Conservation (phyloP, 2,113 vertebrate species). For the Chamaea fasciata region DNA sequence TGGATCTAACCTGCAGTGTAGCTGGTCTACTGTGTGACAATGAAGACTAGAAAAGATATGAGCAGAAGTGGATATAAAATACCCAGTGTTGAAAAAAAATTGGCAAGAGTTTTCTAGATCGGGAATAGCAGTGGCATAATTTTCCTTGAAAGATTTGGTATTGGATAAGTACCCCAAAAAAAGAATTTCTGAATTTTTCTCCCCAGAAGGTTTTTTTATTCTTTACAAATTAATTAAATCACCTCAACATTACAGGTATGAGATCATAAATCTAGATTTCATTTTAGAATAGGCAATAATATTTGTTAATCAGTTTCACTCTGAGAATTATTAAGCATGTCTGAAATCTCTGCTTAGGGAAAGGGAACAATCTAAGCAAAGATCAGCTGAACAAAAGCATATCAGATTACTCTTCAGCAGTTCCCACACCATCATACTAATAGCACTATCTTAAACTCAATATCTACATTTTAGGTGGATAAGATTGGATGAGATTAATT, state of each 20-base stretch:
- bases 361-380: background rate
- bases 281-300: background rate
- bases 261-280: background rate
- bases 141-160: background rate
- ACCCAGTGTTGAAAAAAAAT: background rate
- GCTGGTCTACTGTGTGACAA: background rate
- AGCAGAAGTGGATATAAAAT: background rate
- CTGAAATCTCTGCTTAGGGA: background rate
- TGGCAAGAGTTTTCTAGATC: background rate
- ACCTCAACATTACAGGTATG: background rate
- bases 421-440: background rate
- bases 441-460: background rate
- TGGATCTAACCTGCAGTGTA: background rate
- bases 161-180: background rate
- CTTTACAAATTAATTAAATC: background rate
- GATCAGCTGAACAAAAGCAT: background rate
- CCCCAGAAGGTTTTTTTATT: background rate
- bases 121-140: background rate
- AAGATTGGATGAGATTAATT: background rate
- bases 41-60: background rate
- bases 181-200: background rate
- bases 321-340: background rate
- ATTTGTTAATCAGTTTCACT: rapidly evolving
- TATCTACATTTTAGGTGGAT: background rate
- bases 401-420: background rate